A percentile compares a stretch with the other conserved stretches of the same genome.
Evolutionary conservation across 1,140 invertebrate genomes (phyloP).

Genomic region (Hyles euphorbiae): DNA sequence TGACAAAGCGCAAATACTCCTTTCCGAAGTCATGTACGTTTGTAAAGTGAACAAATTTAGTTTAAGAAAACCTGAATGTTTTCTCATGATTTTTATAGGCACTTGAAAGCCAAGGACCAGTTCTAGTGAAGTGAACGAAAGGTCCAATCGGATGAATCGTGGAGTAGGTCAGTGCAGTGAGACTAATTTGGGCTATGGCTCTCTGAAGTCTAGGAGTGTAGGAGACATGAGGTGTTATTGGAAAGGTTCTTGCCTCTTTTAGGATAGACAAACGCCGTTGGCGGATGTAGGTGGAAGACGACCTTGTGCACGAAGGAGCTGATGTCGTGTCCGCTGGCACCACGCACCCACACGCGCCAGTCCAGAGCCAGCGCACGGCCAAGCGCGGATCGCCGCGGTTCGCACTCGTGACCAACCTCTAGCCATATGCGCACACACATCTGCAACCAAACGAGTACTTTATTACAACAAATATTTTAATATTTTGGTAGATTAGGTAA

Average conservation of each 20-base stretch:
- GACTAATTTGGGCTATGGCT: no score
- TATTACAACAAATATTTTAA: not conserved
- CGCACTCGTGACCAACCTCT: slow-evolving; percentile 63
- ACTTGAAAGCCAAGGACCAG: no score
- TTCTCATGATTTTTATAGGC: no score
- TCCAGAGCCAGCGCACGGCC: slow-evolving; percentile 57
- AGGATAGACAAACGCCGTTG: slow-evolving; percentile 60
- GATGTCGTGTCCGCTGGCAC: slow-evolving; percentile 50
- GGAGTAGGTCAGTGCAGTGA: no score
- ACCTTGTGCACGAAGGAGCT: slow-evolving; percentile 66
- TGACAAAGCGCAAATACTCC: no score
- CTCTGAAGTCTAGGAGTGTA: not conserved
- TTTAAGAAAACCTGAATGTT: no score
- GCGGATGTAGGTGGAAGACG: slow-evolving; percentile 57
- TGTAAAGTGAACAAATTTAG: no score
- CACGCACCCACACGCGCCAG: slow-evolving; percentile 65
- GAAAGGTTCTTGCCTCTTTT: slow-evolving; percentile 48
- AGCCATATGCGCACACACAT: slow-evolving; percentile 70
- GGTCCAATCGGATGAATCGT: no score
- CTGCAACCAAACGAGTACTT: slow-evolving; percentile 28
- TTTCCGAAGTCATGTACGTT: no score
- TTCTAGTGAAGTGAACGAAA: no score
- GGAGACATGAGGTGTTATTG: not conserved
- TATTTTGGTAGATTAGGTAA: no score
- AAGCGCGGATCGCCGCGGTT: slow-evolving; percentile 45